Evolutionary conservation across 2,113 vertebrate species (phyloP).

Genomic region (Protobothrops flavoviridis): DNA sequence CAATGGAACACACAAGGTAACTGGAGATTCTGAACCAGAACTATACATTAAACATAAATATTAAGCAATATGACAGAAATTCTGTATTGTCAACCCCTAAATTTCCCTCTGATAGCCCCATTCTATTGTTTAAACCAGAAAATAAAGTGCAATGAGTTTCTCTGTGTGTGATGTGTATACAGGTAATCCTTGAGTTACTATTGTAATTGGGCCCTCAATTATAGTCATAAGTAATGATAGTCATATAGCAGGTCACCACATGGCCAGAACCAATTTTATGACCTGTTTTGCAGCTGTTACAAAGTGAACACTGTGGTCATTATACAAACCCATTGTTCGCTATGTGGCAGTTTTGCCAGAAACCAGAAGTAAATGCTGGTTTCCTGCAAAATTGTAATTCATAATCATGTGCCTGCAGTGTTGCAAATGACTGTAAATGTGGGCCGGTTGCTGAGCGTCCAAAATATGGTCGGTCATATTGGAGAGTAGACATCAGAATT

Average conservation of each 20-base stretch:
- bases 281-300: neutral
- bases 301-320: neutral
- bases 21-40: neutral
- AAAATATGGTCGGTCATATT: neutral
- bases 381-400: neutral
- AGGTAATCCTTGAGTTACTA: neutral
- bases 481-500: neutral
- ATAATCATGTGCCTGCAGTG: neutral
- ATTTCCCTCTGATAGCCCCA: neutral
- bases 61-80: neutral
- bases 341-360: neutral
- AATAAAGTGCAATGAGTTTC: neutral
- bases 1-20: conserved; percentile 79
- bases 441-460: neutral
- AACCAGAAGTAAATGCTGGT: neutral
- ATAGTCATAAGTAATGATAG: neutral
- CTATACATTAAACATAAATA: neutral
- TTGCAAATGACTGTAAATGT: neutral
- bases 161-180: neutral
- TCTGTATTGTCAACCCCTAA: too few species aligned
- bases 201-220: neutral
- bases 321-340: neutral
- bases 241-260: neutral
- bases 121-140: neutral
- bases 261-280: neutral